Evolutionary conservation across 2,797 vertebrate genomes (phyloP).

Genomic region (Arrhamphus sclerolepis): DNA sequence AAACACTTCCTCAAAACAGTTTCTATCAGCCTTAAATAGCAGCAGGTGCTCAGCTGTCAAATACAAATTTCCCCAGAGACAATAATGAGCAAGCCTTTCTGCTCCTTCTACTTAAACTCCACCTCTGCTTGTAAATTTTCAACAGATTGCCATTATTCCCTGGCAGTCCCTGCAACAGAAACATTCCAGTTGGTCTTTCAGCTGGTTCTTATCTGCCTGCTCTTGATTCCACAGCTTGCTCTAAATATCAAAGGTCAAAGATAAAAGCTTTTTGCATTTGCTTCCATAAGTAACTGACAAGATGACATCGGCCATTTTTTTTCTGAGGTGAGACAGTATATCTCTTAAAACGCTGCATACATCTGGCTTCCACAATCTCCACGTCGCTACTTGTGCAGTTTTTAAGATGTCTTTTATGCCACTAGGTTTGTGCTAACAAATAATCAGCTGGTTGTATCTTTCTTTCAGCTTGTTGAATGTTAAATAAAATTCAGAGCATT

Average conservation of each 20-base stretch:
- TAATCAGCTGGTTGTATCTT: slow-evolving; percentile 26
- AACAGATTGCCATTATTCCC: slow-evolving; percentile 33
- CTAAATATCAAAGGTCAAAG: slow-evolving; percentile 65
- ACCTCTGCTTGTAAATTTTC: slow-evolving; percentile 48
- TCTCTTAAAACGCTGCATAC: slow-evolving; percentile 16
- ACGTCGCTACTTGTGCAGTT: slow-evolving; percentile 8
- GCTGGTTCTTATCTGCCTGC: slow-evolving; percentile 44
- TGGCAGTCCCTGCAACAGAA: slow-evolving; percentile 44
- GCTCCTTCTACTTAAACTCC: slow-evolving; percentile 40
- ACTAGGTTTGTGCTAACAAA: slow-evolving; percentile 15
- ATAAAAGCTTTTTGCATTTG: slow-evolving; percentile 62
- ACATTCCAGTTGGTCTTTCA: slow-evolving; percentile 43
- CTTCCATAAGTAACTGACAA: slow-evolving; percentile 38
- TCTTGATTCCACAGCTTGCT: slow-evolving; percentile 36
- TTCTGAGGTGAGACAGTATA: slow-evolving; percentile 26
- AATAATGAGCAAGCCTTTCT: slow-evolving; percentile 33
- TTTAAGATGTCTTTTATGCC: slow-evolving; percentile 23
- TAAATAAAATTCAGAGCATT: slow-evolving; percentile 23
- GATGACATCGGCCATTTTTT: slow-evolving; percentile 38
- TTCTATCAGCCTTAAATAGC: slow-evolving; percentile 18
- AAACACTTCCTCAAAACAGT: slow-evolving; percentile 15
- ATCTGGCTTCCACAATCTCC: slow-evolving; percentile 29
- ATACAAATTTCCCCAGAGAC: slow-evolving; percentile 41
- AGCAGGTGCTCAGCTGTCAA: slow-evolving; percentile 47
- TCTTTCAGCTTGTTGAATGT: slow-evolving; percentile 25